A percentile compares a stretch with the other conserved stretches of the same genome.
Evolutionary conservation across 2,113 vertebrate genomes (phyloP).

Genomic region (Passer montanus): DNA sequence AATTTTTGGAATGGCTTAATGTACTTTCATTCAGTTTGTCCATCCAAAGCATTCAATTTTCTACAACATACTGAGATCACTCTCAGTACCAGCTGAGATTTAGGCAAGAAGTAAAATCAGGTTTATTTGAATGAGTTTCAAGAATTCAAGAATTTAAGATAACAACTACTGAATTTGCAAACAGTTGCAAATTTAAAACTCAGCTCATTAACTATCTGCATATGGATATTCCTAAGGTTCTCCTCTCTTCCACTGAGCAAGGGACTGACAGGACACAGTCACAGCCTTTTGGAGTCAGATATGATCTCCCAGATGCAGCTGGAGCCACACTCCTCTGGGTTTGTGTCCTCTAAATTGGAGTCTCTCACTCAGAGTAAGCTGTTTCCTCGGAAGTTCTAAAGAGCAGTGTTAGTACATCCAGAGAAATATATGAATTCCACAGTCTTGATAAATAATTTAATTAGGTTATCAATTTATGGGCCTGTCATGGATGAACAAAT

Average conservation of each 20-base stretch:
- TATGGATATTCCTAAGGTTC: neutral
- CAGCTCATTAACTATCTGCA: neutral
- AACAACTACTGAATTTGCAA: neutral
- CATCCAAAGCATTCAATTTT: neutral
- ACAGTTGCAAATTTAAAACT: neutral
- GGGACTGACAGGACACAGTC: neutral
- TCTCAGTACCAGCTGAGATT: neutral
- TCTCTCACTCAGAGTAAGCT: neutral
- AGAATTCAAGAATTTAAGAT: neutral
- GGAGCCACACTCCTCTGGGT: neutral
- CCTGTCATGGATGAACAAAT: neutral
- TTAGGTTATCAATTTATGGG: neutral
- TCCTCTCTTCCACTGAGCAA: neutral
- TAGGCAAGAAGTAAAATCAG: neutral
- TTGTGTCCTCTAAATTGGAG: neutral
- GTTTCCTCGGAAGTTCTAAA: neutral
- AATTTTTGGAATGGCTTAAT: neutral
- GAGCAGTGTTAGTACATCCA: rapidly evolving
- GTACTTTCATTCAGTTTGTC: neutral
- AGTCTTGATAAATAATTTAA: conserved; percentile 6
- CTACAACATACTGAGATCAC: neutral
- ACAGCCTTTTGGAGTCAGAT: neutral
- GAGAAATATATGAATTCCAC: neutral
- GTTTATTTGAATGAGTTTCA: neutral
- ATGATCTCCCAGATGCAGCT: neutral